Conservation (phyloP, 2,113 vertebrate genomes). For the Tychaedon coryphoeus region DNA sequence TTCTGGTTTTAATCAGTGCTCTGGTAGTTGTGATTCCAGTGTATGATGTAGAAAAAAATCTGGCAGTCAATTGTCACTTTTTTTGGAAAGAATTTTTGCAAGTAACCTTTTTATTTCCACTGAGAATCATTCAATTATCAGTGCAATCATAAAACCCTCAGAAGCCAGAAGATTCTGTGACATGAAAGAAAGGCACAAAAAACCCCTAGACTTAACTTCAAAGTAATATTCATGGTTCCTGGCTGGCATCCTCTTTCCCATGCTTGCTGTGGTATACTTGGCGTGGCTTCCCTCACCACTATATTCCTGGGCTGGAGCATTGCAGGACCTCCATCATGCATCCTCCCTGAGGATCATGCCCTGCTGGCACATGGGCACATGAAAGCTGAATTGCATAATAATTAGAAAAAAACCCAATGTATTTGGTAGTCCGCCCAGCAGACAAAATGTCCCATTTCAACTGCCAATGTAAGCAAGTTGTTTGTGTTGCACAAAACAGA, state of each 20-base stretch:
- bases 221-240: not conserved
- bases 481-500: not conserved
- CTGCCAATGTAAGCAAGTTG: not conserved
- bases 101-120: not conserved
- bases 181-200: not conserved
- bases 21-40: not conserved
- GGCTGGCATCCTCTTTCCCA: not conserved
- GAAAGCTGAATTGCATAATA: not conserved
- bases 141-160: not conserved
- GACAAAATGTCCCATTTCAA: not conserved
- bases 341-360: rapidly evolving
- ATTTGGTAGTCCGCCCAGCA: not conserved
- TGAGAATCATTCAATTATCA: not conserved
- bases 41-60: not conserved
- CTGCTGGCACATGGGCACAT: not conserved
- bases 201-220: not conserved
- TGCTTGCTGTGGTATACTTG: not conserved
- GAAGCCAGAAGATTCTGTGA: not conserved
- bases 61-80: not conserved
- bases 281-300: not conserved
- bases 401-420: not conserved
- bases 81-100: not conserved
- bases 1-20: not conserved
- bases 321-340: rapidly evolving
- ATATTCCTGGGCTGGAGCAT: not conserved